Base-by-base conservation (phyloP, 2,888 invertebrate genomes). In the Pasiphila rectangulata region DNA sequence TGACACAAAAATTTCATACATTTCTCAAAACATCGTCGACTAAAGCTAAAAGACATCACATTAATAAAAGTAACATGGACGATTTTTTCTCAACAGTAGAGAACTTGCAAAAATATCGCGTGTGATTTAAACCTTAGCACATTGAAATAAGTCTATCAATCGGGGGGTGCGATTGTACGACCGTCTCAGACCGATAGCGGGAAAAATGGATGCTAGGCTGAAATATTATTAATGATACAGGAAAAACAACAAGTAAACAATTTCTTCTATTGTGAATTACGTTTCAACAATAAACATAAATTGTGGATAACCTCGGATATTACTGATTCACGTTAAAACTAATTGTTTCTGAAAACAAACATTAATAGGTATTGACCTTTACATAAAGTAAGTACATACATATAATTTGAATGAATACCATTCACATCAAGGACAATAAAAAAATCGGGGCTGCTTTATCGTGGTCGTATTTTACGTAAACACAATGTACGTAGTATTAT, bases 21-120 rank as follows among this genome's bases (percentile, higher is more conserved):
- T 32, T 10, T 32, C 32, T 38, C 42, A 43, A 21, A 42, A 19
- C 39, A 39, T 19, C 34, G 43, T 29, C 23, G 43, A 27, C 3
- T 38, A 24, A 15, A 32, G 35, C 34, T 43, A 43, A 29, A 35
- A 6, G 38, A 17, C 25, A 23, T 27, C 37, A 16, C 47, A 47
- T 47, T 42, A 47, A 47, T 42, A 42, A 37, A 38, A 34, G 25
- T 38, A 42, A 27, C 42, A 32, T 38, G 29, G 24, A 29, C 43
- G 37, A 34, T 47, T 47, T 48, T 40, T 32, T 17, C 32, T 30
- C 23, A 34, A 27, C 17, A 39, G 38, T 43, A 32, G 43, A 32
- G 16, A 38, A 34, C 34, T 27, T 13, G 27, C 20, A 6, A n/a
- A 24, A 37, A 19, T 15, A 21, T 32, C n/a, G 25, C 20, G 15